Evolutionary conservation across 1,140 invertebrate genomes (phyloP), one percentile per base, ranked within the genome.

Genomic region (Neuroterus valhalla): DNA sequence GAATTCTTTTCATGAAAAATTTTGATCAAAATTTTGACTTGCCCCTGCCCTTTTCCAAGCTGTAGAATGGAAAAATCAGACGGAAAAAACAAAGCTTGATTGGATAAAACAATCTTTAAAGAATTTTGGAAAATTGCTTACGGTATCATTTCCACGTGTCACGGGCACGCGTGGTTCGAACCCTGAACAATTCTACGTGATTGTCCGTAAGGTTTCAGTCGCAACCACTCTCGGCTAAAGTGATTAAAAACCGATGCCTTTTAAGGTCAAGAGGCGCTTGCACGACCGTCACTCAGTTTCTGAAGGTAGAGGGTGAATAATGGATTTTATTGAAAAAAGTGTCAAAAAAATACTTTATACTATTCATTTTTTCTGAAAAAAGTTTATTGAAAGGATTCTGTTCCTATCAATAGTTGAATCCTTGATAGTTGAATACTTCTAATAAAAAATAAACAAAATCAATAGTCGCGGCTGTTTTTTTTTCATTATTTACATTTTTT

Each of bases 231-330:
- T 66, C 23, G 62, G 62, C 76, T 86, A 86, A 86, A 78, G 70
- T 74, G 81, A 84, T 84, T 84, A 83, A 23, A 68, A 70, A 80
- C 42, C 42, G 31, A 73, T 74, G 21, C 69, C 52, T 85, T 87
- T 88, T 87, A 87, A 89, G 85, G 84, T 86, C 84, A 86, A 82
- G 79, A 82, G 77, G 78, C 72, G 46, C 72, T 3, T 69, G 48
- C 46, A 50, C 55, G 74, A 76, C 62, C 70, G 76, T 78, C 82
- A 89, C 70, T 87, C 77, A 69, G 77, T 68, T 55, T 68, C 66
- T 62, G 72, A 74, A 83, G 79, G 66, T 84, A 21, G 12, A 11
- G 66, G 74, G 68, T 68, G 66, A 81, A 87, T 68, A 78, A 89
- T 88, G 85, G 86, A 89, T 81, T 88, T 88, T 19, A 85, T 81